Base-by-base conservation (phyloP, 2,113 vertebrate species). In the Malurus melanocephalus region DNA sequence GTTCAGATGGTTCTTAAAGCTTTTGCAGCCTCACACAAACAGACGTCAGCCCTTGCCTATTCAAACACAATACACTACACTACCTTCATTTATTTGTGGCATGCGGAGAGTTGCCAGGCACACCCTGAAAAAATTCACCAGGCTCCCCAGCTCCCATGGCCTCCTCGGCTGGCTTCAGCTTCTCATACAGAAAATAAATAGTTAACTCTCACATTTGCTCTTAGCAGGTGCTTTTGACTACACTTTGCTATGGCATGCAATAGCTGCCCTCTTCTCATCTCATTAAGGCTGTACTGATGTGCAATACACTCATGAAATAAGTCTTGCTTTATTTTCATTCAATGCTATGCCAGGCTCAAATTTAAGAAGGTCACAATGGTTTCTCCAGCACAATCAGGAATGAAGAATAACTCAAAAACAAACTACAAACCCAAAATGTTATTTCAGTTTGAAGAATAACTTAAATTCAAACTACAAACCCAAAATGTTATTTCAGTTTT, bases 241-340 rank as follows among this genome's bases (percentile, higher is more conserved):
- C 88, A 82, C 86, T 84, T 94, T 87, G 72, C 92, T 73, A 62
- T 20, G 2, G 83, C 92, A 94, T 18, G n/a, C 90, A 96, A 92
- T 59, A 94, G 94, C 76, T 49, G 18, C 93, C 91, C 92, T 94
- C 80, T 90, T 83, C 73, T 93, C 94, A 96, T 93, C 92, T 93
- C 87, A 94, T 96, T 94, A 96, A 81, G 83, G 94, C 94, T 87
- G 92, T 90, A 94, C 95, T 93, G 75, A 95, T 87, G 80, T 89
- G 77, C 16, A 11, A 93, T 91, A 94, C 86, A 75, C 72, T 52
- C 89, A 87, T 61, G 83, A 90, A 94, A 73, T 52, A 92, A 95
- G 67, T 77, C 85, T 86, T 77, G 89, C 84, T 95, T 96, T 96
- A 92, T 94, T 96, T 95, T 95, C 90, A 94, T 95, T 94, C 94